phyloP scores from a whole-genome alignment of 2,797 vertebrate species.

The Rhinoraja longicauda region DNA sequence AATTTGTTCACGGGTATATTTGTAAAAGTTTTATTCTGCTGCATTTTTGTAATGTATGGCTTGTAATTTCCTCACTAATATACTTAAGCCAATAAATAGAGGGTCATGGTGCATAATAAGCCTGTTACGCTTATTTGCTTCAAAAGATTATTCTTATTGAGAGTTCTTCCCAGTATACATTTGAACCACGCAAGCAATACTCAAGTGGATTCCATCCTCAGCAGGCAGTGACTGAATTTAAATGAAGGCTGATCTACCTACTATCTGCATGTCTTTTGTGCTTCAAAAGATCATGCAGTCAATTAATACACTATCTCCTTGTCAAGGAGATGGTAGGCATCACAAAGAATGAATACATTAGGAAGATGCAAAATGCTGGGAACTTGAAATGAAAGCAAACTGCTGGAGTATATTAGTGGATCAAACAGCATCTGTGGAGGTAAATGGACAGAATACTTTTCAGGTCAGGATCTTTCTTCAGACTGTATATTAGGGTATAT shows the following conservation, averaged over 20 bases:
- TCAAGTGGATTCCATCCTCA: not conserved
- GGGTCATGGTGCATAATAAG: not conserved
- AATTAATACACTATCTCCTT: not conserved
- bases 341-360: not conserved
- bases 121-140: not conserved
- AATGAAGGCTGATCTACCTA: too few species aligned
- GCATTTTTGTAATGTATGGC: not conserved
- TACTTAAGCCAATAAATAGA: not conserved
- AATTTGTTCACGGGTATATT: slow-evolving; percentile 83
- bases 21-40: not conserved
- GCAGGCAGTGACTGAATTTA: not conserved
- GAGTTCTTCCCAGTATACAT: not conserved
- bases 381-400: too few species aligned
- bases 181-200: not conserved
- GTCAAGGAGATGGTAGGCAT: not conserved
- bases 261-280: not conserved
- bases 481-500: not conserved
- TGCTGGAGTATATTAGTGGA: too few species aligned
- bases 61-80: not conserved
- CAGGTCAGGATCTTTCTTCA: too few species aligned
- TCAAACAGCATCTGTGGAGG: too few species aligned
- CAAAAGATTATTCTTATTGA: not conserved
- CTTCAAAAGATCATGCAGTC: not conserved
- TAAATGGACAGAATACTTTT: too few species aligned
- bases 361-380: too few species aligned